phyloP scores from a whole-genome alignment of 2,888 invertebrate species.

The Plebejus anna region DNA sequence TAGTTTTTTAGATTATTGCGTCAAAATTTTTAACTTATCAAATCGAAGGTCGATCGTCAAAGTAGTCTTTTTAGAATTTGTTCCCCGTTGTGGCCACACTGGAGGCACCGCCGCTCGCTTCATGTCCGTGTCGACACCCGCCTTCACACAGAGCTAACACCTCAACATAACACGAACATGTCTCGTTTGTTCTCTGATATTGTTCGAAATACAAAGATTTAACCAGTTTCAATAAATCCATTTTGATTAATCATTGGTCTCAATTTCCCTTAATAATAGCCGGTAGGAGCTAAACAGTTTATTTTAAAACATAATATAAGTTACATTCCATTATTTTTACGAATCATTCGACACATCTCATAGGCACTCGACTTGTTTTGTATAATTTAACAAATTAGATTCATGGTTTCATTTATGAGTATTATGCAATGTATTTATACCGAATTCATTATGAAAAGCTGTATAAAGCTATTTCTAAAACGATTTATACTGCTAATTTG shows the following conservation, averaged over 20 bases:
- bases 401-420: slow-evolving; percentile 13
- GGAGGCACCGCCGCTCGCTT: neutral
- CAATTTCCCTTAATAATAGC: slow-evolving; percentile 39
- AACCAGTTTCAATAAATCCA: slow-evolving; percentile 58
- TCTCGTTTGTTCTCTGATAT: slow-evolving; percentile 52
- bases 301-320: slow-evolving; percentile 3
- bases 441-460: slow-evolving; percentile 17
- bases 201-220: slow-evolving; percentile 58
- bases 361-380: slow-evolving; percentile 3
- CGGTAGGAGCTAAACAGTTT: neutral
- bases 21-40: neutral
- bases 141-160: slow-evolving; percentile 56
- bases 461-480: slow-evolving; percentile 19
- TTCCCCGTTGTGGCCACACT: neutral
- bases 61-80: neutral
- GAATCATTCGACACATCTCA: slow-evolving; percentile 2
- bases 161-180: slow-evolving; percentile 43
- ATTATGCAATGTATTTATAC: slow-evolving; percentile 27
- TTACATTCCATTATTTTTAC: slow-evolving; percentile 24
- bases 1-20: neutral
- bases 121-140: slow-evolving; percentile 20
- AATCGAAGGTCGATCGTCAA: neutral
- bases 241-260: slow-evolving; percentile 57
- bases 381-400: slow-evolving; percentile 20
- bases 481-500: slow-evolving; percentile 29